These are phyloP conservation scores for Rhagophthalmus giganteus DNA, from an alignment of 2,888 invertebrate genomes.

Conservation along the genomic window DNA sequence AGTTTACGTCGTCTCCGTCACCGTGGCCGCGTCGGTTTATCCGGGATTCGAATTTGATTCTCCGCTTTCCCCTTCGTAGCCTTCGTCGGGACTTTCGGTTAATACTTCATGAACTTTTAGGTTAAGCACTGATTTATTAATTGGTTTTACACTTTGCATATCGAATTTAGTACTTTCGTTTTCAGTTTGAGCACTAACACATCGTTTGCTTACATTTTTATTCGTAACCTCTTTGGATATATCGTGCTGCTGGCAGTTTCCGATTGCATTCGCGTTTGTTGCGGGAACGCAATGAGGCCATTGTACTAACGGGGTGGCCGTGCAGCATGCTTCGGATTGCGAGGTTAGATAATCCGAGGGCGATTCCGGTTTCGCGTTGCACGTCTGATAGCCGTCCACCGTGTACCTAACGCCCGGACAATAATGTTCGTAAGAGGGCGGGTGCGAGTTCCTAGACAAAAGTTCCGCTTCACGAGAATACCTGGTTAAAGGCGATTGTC, in stretches of 20 bases:
- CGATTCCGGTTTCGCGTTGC: constrained; percentile 32
- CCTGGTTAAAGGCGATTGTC: constrained; percentile 58
- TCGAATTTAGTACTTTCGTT: constrained; percentile 32
- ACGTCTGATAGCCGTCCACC: constrained; percentile 74
- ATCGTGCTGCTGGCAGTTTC: constrained; percentile 35
- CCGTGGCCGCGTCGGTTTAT: constrained; percentile 19
- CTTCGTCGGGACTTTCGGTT: constrained; percentile 85
- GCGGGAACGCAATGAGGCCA: constrained; percentile 61
- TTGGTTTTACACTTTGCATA: constrained; percentile 26
- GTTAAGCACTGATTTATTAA: constrained; percentile 35
- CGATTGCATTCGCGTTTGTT: constrained; percentile 40
- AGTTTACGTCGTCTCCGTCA: too few relatives aligned
- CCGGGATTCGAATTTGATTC: constrained; percentile 28
- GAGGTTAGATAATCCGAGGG: constrained; percentile 59
- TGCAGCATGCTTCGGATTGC: constrained; percentile 61
- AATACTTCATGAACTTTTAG: constrained; percentile 48
- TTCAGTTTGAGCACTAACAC: constrained; percentile 63
- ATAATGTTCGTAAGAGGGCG: constrained; percentile 60
- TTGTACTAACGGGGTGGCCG: constrained; percentile 49
- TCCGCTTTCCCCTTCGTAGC: constrained; percentile 74
- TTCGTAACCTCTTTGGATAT: constrained; percentile 16
- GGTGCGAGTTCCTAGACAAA: constrained; percentile 56
- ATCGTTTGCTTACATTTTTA: constrained; percentile 58
- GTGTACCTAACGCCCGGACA: constrained; percentile 71
- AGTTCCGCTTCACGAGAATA: constrained; percentile 70